Evolutionary conservation across 2,797 vertebrate species (phyloP), one percentile per base, ranked within the genome.

Genomic region (Naso thynnoides): DNA sequence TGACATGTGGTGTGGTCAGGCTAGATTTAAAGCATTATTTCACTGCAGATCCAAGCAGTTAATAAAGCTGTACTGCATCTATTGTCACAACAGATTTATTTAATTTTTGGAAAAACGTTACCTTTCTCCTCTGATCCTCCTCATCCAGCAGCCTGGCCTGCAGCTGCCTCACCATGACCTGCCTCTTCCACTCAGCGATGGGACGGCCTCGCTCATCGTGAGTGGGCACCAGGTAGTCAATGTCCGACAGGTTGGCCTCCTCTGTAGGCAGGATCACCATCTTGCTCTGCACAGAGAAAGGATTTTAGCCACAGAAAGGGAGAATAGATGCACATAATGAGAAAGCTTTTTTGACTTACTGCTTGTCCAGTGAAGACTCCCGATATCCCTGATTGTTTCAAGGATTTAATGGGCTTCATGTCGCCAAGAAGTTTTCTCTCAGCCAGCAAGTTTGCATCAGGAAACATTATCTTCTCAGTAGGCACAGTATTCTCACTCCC

Each of bases 161-260:
- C 79, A 99, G 94, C 90, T 96, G 95, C 39, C 96, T 94, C 72
- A 98, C 96, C 96, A 99, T 99, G 82, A 98, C 96, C 63, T 99
- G 98, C 65, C 98, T 94, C 90, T 99, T 98, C 98, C 98, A 99
- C 92, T 99, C 98, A 0, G 96, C 96, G 42, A 99, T 98, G 47
- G 94, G 93, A 15, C 72, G 90, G 44, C 97, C 97, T 11, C 76
- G 86, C 78, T 98, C 97, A 3, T 99, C 98, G n/a, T 94, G 92
- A 3, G 95, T 98, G 91, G 98, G 98, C 73, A 99, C 97, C 88
- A 99, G 87, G 49, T 95, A 95, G 62, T 99, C 98, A 0, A 95
- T 94, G 76, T 98, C 98, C 4, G 93, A 93, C 85, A 95, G 88
- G 89, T 93, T 94, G 57, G 93, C 94, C 86, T 95, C 93, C 70